phyloP scores from a whole-genome alignment of 2,113 vertebrate genomes.

The Micromys minutus region DNA sequence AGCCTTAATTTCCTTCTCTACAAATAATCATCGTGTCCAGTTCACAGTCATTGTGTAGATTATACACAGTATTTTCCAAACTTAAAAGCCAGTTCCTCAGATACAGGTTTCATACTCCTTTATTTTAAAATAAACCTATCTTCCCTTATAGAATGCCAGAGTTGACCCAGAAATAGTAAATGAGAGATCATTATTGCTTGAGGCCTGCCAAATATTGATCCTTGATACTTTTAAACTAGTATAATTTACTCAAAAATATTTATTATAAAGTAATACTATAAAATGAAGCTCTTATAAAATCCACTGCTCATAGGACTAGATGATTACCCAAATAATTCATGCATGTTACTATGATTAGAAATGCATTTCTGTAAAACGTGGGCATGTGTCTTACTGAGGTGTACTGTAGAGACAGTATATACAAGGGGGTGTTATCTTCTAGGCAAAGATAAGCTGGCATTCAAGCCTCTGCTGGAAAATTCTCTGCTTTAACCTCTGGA shows the following conservation, averaged over 20 bases:
- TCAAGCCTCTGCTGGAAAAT: background rate
- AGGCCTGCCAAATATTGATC: background rate
- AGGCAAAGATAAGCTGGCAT: no score
- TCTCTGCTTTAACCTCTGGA: background rate
- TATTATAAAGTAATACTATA: background rate
- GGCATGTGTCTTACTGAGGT: background rate
- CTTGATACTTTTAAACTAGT: constrained; percentile 4
- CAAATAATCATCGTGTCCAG: background rate
- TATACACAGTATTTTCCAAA: constrained; percentile 20
- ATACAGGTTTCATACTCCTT: background rate
- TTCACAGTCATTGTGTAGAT: background rate
- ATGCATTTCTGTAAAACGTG: background rate
- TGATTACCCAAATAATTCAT: background rate
- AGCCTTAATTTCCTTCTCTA: background rate
- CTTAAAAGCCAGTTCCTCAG: background rate
- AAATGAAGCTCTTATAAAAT: constrained; percentile 32
- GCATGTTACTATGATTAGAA: background rate
- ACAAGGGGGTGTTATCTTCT: background rate
- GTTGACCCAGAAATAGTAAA: background rate
- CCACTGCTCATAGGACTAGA: background rate
- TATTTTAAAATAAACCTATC: constrained; percentile 19
- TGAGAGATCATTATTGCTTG: background rate
- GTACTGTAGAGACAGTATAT: background rate
- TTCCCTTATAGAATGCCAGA: background rate
- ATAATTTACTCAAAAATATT: background rate